phyloP scores from a whole-genome alignment of 2,113 vertebrate species.

The Elgaria multicarinata region DNA sequence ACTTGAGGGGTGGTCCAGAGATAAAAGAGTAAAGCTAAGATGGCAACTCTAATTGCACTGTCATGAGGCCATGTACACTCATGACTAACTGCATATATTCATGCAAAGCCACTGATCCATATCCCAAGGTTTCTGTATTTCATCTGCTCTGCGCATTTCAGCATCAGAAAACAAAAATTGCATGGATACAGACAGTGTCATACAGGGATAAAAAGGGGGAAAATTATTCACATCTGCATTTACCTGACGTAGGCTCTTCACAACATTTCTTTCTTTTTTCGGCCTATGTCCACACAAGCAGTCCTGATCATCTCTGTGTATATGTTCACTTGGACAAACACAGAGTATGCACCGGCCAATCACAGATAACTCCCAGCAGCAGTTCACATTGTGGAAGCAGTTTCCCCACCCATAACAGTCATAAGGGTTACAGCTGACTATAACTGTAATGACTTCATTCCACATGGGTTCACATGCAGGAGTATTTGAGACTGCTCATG shows the following conservation, averaged over 20 bases:
- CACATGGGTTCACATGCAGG: neutral
- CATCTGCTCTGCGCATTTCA: conserved; percentile 60
- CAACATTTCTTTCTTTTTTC: too few relatives aligned
- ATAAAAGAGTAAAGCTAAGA: conserved; percentile 61
- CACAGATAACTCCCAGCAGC: neutral
- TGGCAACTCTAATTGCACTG: conserved; percentile 70
- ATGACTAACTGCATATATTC: conserved; percentile 73
- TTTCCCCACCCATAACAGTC: neutral
- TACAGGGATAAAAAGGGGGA: conserved; percentile 41
- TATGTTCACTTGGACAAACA: too few relatives aligned
- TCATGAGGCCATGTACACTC: conserved; percentile 66
- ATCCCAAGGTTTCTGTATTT: conserved; percentile 70
- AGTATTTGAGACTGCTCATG: neutral
- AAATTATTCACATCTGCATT: conserved; percentile 43
- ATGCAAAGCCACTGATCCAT: conserved; percentile 75
- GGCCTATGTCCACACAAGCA: neutral
- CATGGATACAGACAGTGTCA: conserved; percentile 32
- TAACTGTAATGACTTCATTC: neutral
- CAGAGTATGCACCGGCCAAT: too few relatives aligned
- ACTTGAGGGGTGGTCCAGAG: neutral
- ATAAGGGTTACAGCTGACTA: neutral
- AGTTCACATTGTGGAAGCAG: neutral
- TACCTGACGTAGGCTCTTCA: conserved; percentile 17
- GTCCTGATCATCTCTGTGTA: neutral
- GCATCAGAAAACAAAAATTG: conserved; percentile 52